phyloP scores from a whole-genome alignment of 1,140 invertebrate species.

The Saxidomus purpurata region DNA sequence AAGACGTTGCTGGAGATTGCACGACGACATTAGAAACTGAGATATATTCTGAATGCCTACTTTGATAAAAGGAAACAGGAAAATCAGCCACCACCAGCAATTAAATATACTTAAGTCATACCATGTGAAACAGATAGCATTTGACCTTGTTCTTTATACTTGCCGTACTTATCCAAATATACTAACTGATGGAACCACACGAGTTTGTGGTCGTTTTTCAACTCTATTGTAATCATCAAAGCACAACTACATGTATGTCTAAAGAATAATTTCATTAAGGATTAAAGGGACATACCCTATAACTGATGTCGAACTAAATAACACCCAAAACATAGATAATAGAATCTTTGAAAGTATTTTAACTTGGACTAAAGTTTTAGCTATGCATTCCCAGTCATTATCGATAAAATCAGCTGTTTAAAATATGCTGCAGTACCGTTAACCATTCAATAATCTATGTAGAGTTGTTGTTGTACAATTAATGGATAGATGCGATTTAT shows the following conservation, averaged over 20 bases:
- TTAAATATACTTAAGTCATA: conserved; percentile 34
- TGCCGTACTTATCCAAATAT: neutral
- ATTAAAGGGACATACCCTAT: too few species aligned
- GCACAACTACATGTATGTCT: neutral
- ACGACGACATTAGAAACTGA: neutral
- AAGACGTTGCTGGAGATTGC: conserved; percentile 32
- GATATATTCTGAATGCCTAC: conserved; percentile 41
- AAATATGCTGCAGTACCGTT: too few species aligned
- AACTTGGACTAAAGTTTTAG: too few species aligned
- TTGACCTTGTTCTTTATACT: neutral
- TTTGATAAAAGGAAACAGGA: conserved; percentile 4
- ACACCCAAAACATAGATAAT: too few species aligned
- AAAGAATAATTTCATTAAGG: too few species aligned
- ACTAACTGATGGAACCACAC: neutral
- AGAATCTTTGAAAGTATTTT: too few species aligned
- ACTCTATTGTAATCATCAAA: neutral
- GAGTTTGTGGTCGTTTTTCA: neutral
- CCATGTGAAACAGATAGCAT: conserved; percentile 53
- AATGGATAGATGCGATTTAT: too few species aligned
- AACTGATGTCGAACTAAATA: too few species aligned
- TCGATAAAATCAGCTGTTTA: too few species aligned
- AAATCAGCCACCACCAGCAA: neutral
- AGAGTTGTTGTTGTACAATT: too few species aligned
- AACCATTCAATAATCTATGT: too few species aligned
- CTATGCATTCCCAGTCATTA: too few species aligned